phyloP scores from a whole-genome alignment of 2,113 vertebrate genomes.

The Chaetodon auriga region DNA sequence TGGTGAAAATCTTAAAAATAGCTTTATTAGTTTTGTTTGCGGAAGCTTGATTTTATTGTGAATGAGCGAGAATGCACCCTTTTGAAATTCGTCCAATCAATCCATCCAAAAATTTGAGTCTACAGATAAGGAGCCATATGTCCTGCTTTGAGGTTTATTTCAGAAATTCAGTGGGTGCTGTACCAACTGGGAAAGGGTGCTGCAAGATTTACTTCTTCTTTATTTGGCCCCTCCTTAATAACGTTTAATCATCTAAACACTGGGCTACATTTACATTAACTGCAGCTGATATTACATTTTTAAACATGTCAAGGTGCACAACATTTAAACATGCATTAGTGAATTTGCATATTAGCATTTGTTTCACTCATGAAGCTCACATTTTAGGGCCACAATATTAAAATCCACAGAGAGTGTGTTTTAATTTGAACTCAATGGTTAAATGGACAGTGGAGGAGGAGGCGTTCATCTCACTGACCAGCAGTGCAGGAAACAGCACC shows the following conservation, averaged over 20 bases:
- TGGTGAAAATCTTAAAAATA: constrained; percentile 7
- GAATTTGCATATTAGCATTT: not conserved
- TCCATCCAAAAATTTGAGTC: not conserved
- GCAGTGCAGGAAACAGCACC: not conserved
- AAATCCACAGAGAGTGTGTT: not conserved
- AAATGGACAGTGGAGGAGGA: not conserved
- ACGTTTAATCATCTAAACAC: not conserved
- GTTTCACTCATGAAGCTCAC: not conserved
- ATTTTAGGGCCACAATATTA: not conserved
- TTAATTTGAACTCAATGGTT: not conserved
- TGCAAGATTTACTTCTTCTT: not conserved
- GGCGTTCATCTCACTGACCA: not conserved
- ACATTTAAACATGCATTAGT: not conserved
- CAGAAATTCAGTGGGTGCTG: not conserved
- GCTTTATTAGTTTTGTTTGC: not conserved
- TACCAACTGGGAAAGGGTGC: not conserved
- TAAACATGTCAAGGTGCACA: not conserved
- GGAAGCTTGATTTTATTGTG: not conserved
- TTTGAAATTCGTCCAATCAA: constrained; percentile 20
- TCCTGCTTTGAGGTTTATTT: not conserved
- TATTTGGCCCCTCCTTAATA: not conserved
- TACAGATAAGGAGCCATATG: not conserved
- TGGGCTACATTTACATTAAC: not conserved
- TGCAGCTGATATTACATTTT: not conserved
- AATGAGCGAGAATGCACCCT: not conserved